A percentile compares a stretch with the other conserved stretches of the same genome.
Evolutionary conservation across 2,113 vertebrate genomes (phyloP).

Genomic region (Bubo bubo): DNA sequence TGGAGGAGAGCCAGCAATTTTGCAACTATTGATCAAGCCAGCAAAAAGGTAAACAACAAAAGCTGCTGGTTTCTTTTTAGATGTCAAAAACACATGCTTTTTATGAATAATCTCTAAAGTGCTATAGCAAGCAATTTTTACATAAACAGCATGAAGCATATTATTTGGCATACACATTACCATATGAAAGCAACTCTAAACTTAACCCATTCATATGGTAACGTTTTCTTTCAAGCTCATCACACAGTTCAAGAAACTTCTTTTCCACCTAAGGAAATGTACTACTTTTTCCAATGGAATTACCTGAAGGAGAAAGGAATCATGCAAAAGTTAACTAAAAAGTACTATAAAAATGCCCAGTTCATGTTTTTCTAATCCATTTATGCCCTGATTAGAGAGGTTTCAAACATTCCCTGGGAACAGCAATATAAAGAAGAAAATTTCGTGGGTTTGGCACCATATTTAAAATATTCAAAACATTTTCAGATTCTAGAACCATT

Average conservation of each 20-base stretch:
- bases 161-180: background rate
- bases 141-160: background rate
- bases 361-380: background rate
- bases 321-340: background rate
- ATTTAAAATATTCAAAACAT: conserved; percentile 14
- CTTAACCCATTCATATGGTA: background rate
- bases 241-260: background rate
- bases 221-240: background rate
- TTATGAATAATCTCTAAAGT: background rate
- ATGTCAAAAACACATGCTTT: background rate
- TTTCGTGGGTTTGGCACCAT: background rate
- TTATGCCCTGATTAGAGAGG: background rate
- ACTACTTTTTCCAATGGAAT: background rate
- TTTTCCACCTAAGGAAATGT: background rate
- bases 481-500: background rate
- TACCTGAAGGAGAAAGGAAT: background rate
- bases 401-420: background rate
- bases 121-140: background rate
- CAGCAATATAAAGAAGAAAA: background rate
- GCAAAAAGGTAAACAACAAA: background rate
- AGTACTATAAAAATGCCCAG: background rate
- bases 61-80: background rate
- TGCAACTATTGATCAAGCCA: conserved; percentile 30
- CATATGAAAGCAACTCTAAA: background rate
- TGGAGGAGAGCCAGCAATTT: background rate